These are phyloP conservation scores for Hofmannophila pseudospretella DNA, from an alignment of 2,888 invertebrate genomes.

Conservation along the genomic window DNA sequence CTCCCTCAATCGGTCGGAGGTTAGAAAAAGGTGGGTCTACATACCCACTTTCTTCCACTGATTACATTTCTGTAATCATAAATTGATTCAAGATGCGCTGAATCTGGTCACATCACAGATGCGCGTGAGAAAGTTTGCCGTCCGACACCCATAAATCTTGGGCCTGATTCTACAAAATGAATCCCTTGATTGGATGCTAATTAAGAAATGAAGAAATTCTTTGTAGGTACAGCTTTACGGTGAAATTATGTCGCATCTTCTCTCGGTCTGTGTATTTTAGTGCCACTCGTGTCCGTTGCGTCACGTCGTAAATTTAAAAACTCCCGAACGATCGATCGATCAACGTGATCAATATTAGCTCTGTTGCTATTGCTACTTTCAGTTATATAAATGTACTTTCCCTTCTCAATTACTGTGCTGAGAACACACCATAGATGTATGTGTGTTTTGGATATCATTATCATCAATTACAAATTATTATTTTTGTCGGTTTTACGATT, in stretches of 20 bases:
- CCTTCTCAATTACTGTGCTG: conserved; percentile 24
- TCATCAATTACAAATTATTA: too few species aligned
- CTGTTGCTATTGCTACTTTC: conserved; percentile 44
- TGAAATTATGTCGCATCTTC: conserved; percentile 41
- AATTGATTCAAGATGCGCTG: conserved; percentile 25
- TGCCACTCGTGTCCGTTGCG: conserved; percentile 34
- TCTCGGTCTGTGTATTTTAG: conserved; percentile 24
- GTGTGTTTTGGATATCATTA: too few species aligned
- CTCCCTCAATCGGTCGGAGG: too few species aligned
- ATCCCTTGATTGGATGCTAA: conserved; percentile 63
- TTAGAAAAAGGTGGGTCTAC: too few species aligned
- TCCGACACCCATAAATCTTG: conserved; percentile 50
- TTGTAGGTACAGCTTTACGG: conserved; percentile 33
- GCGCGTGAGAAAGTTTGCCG: conserved; percentile 59
- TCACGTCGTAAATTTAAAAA: conserved; percentile 42
- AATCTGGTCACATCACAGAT: conserved; percentile 22
- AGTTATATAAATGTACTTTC: conserved; percentile 66
- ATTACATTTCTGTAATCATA: background rate
- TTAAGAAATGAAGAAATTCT: conserved; percentile 58
- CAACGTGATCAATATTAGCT: conserved; percentile 59
- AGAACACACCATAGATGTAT: too few species aligned
- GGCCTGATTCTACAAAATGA: conserved; percentile 54
- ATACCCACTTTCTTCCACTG: background rate
- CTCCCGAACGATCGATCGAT: conserved; percentile 34
- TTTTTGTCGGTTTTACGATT: too few species aligned